These are phyloP conservation scores for Himantopus leucocephalus DNA, from an alignment of 2,113 vertebrate species.

Conservation along the genomic window DNA sequence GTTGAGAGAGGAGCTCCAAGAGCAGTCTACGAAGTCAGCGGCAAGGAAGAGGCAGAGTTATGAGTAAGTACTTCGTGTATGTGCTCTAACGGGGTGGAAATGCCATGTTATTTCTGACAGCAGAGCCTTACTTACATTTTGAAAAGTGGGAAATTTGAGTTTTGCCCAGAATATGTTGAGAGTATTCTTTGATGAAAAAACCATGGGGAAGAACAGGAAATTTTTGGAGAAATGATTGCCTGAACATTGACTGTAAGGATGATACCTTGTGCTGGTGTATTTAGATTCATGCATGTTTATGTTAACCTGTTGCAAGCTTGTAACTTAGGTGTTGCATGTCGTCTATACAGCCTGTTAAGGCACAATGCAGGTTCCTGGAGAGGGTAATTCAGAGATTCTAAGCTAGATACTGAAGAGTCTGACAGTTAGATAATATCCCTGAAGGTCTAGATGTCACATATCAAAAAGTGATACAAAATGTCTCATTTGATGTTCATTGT, in stretches of 20 bases:
- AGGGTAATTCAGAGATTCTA: not conserved
- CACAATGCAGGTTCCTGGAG: not conserved
- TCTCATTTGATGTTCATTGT: conserved; percentile 42
- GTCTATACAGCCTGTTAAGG: not conserved
- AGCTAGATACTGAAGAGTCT: not conserved
- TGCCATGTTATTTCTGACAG: not conserved
- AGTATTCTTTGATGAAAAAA: not conserved
- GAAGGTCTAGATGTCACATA: not conserved
- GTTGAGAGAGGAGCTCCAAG: not conserved
- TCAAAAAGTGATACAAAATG: conserved; percentile 36
- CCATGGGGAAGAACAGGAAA: not conserved
- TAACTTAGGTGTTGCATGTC: not conserved
- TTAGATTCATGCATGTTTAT: not conserved
- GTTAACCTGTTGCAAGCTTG: not conserved
- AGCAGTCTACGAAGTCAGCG: not conserved
- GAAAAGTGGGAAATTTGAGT: not conserved
- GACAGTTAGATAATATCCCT: not conserved
- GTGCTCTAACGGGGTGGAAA: not conserved
- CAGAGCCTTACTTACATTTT: not conserved
- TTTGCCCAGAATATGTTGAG: not conserved
- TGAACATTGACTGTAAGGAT: not conserved
- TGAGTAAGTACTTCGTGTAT: not conserved
- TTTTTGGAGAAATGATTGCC: not conserved
- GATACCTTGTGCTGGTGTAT: not conserved
- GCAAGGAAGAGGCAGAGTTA: not conserved